These are phyloP conservation scores for Gerosis bhagava DNA, from an alignment of 2,888 invertebrate genomes.

Conservation along the genomic window DNA sequence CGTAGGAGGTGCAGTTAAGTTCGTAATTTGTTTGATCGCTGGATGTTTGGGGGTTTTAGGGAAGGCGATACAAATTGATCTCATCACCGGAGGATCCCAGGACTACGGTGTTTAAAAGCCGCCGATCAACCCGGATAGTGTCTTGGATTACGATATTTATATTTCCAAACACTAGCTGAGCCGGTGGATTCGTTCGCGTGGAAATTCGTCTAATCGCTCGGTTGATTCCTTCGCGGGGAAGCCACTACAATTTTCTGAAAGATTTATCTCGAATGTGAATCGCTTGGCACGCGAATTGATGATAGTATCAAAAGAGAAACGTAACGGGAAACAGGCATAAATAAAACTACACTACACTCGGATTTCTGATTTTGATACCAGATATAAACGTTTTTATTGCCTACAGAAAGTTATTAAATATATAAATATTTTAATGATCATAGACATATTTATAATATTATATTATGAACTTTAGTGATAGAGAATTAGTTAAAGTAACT, in stretches of 20 bases:
- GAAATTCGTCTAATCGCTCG: slow-evolving; percentile 14
- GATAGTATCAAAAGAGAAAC: slow-evolving; percentile 8
- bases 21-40: slow-evolving; percentile 46
- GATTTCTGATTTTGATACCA: no score
- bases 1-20: slow-evolving; percentile 49
- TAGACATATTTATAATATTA: no score
- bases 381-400: no score
- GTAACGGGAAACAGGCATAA: slow-evolving; percentile 1
- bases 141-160: slow-evolving; percentile 60
- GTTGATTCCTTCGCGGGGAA: slow-evolving; percentile 4
- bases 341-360: no score
- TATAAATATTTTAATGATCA: no score
- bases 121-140: slow-evolving; percentile 42
- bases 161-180: slow-evolving; percentile 29
- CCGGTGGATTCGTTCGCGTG: slow-evolving; percentile 2
- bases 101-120: slow-evolving; percentile 39
- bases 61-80: slow-evolving; percentile 69
- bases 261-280: slow-evolving; percentile 9
- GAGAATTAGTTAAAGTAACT: no score
- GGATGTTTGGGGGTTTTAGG: slow-evolving; percentile 39
- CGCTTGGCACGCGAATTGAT: slow-evolving; percentile 11
- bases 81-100: slow-evolving; percentile 41
- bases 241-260: slow-evolving; percentile 5
- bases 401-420: no score
- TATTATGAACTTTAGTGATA: no score